Evolutionary conservation across 2,888 invertebrate genomes (phyloP).

Genomic region (Elgonia sp.): DNA sequence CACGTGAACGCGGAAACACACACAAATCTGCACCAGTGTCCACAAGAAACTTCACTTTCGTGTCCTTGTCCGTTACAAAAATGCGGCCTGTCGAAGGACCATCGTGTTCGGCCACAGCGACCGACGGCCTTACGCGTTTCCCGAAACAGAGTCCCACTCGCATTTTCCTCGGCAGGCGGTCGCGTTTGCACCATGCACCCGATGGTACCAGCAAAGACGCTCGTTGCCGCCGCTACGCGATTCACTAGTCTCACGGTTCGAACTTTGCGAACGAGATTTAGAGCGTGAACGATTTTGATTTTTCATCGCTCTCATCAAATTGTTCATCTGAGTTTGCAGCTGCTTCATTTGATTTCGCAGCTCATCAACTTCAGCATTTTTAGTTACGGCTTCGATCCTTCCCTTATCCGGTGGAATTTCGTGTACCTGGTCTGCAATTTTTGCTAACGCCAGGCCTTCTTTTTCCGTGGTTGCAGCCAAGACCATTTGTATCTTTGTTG

Average conservation of each 20-base stretch:
- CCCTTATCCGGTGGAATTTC: background rate
- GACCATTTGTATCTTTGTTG: background rate
- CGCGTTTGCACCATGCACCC: background rate
- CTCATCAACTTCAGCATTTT: background rate
- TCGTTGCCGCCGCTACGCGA: background rate
- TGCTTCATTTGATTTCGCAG: background rate
- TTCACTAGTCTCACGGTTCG: no score
- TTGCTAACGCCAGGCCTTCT: background rate
- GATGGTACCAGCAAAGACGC: background rate
- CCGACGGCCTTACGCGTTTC: background rate
- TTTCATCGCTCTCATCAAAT: background rate
- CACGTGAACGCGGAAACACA: background rate
- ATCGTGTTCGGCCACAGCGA: background rate
- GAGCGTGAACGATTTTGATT: background rate
- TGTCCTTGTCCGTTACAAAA: background rate
- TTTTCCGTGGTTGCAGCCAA: background rate
- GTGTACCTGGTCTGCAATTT: background rate
- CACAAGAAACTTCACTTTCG: background rate
- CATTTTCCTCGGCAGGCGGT: background rate
- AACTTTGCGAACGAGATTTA: background rate
- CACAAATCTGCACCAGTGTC: background rate
- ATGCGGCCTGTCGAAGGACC: slow-evolving; percentile 53
- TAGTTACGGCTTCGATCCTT: background rate
- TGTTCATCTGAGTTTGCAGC: background rate
- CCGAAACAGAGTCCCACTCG: background rate